Percentiles rank a stretch among this genome's conserved stretches.
These are phyloP conservation scores for Drosophila mercatorum DNA, from an alignment of 2,888 invertebrate species.

Conservation along the genomic window DNA sequence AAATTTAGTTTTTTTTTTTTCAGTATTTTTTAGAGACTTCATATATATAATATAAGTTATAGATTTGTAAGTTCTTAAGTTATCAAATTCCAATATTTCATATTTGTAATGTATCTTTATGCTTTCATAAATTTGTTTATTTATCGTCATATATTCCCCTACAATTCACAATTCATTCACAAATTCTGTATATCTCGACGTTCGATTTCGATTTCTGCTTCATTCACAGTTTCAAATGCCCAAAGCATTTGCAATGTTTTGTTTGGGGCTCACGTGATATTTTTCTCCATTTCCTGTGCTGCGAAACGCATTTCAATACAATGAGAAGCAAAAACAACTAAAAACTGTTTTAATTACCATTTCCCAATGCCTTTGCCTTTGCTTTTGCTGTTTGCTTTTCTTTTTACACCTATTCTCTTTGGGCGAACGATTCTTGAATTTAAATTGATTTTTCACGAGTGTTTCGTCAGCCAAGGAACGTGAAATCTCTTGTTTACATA, in stretches of 20 bases:
- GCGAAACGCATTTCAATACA: conserved; percentile 38
- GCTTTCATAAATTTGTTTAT: not conserved
- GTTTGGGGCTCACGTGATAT: conserved; percentile 46
- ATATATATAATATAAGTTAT: not conserved
- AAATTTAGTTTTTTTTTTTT: not conserved
- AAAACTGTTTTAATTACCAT: conserved; percentile 20
- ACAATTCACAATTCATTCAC: conserved; percentile 25
- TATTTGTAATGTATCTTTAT: not conserved
- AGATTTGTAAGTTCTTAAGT: too few relatives aligned
- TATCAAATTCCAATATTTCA: not conserved
- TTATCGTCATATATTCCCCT: not conserved
- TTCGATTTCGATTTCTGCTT: conserved; percentile 6
- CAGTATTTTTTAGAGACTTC: not conserved
- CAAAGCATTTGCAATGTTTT: conserved; percentile 24
- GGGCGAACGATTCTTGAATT: conserved; percentile 39
- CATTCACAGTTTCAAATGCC: conserved; percentile 20
- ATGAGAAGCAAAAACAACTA: not conserved
- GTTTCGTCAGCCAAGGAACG: conserved; percentile 58
- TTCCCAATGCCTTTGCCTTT: conserved; percentile 9
- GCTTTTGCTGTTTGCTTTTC: conserved; percentile 33
- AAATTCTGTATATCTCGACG: not conserved
- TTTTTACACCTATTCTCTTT: conserved; percentile 34
- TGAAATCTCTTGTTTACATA: conserved; percentile 62
- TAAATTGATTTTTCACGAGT: conserved; percentile 65
- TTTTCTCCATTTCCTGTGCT: conserved; percentile 42